Conservation (phyloP, 2,113 vertebrate genomes). For the Mystacornis crossleyi region DNA sequence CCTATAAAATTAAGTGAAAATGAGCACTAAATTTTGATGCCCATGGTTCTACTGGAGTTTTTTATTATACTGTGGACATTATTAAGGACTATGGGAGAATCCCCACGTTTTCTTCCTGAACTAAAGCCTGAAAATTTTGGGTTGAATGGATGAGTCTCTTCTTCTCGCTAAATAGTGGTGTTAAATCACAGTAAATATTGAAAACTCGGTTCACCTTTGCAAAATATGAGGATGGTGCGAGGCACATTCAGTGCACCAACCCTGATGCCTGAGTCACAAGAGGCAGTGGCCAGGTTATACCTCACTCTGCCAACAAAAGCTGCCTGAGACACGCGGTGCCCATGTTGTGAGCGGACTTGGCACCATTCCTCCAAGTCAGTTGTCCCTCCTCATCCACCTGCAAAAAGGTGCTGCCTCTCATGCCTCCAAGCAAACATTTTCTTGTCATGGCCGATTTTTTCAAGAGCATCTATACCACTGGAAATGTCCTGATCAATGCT, state of each 20-base stretch:
- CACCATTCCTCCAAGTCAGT: background rate
- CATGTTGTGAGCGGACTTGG: background rate
- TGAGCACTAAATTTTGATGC: background rate
- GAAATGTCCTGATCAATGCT: background rate
- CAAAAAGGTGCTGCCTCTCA: background rate
- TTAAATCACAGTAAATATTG: background rate
- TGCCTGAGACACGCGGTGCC: background rate
- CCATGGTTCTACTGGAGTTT: background rate
- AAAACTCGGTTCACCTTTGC: background rate
- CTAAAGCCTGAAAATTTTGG: background rate
- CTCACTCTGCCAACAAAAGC: background rate
- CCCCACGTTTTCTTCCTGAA: background rate
- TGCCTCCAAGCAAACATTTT: background rate
- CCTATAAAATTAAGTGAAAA: background rate
- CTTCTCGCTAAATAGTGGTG: rapidly evolving
- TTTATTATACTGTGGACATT: background rate
- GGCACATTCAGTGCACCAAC: background rate
- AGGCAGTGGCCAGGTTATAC: background rate
- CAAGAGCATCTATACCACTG: background rate
- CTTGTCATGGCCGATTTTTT: background rate
- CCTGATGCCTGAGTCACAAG: background rate
- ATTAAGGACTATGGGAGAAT: background rate
- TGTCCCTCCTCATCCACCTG: rapidly evolving
- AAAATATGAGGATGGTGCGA: background rate
- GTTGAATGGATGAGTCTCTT: background rate